Conservation (phyloP, 2,888 invertebrate genomes). For the Drosophila neonasuta region DNA sequence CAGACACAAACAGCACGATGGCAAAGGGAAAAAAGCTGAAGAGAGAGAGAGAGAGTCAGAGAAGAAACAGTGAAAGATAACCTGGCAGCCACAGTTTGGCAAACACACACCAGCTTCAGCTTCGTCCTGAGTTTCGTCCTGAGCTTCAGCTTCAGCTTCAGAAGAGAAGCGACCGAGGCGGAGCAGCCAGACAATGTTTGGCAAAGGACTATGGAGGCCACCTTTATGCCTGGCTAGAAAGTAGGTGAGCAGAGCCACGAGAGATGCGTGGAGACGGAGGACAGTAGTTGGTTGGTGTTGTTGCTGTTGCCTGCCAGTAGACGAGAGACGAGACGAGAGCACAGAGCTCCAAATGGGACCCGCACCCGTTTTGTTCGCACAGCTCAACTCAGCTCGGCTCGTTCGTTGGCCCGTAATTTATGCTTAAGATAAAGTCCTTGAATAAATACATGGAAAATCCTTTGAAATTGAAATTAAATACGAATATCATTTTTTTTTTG, state of each 20-base stretch:
- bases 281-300: slow-evolving; percentile 10
- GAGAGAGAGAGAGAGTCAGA: neutral
- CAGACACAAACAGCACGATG: slow-evolving; percentile 52
- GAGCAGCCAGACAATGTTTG: slow-evolving; percentile 64
- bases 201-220: slow-evolving; percentile 57
- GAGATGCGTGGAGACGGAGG: neutral
- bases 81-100: slow-evolving; percentile 78
- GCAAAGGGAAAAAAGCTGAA: neutral
- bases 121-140: neutral
- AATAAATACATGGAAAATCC: slow-evolving; percentile 78
- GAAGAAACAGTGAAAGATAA: slow-evolving; percentile 68
- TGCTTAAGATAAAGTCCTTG: slow-evolving; percentile 78
- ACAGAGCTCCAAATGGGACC: slow-evolving; percentile 45
- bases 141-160: neutral
- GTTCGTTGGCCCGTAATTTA: slow-evolving; percentile 78
- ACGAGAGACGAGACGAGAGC: slow-evolving; percentile 46
- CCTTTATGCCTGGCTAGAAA: slow-evolving; percentile 67
- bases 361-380: slow-evolving; percentile 49
- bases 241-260: slow-evolving; percentile 60
- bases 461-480: slow-evolving; percentile 78
- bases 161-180: slow-evolving; percentile 36
- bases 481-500: slow-evolving; percentile 74
- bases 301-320: slow-evolving; percentile 23
- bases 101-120: slow-evolving; percentile 57
- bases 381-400: slow-evolving; percentile 8